These are phyloP conservation scores for Myiagra hebetior DNA, from an alignment of 2,113 vertebrate genomes.

Conservation along the genomic window DNA sequence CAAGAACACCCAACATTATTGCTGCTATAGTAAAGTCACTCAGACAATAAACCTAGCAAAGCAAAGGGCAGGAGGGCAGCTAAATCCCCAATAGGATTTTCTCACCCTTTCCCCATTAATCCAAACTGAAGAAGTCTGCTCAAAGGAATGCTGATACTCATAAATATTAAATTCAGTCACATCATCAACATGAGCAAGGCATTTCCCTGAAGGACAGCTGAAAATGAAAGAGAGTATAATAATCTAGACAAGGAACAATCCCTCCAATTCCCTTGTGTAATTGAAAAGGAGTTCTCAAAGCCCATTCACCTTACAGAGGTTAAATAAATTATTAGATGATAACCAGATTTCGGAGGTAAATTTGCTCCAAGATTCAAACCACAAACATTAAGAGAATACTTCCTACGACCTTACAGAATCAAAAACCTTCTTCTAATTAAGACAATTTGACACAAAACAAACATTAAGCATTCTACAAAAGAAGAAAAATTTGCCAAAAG, in stretches of 20 bases:
- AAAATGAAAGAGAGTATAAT: neutral
- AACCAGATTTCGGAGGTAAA: neutral
- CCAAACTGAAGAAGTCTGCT: neutral
- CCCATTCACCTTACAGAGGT: neutral
- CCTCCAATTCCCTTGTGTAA: neutral
- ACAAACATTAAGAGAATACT: neutral
- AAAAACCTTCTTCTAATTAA: neutral
- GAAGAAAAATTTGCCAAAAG: neutral
- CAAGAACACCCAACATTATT: neutral
- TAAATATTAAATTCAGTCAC: slow-evolving; percentile 49
- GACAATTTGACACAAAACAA: neutral
- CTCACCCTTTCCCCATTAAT: neutral
- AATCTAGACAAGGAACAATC: neutral
- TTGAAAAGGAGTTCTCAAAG: neutral
- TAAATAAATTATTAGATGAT: neutral
- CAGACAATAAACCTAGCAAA: slow-evolving; percentile 11
- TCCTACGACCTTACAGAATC: neutral
- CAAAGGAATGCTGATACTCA: slow-evolving; percentile 29
- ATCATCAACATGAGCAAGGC: neutral
- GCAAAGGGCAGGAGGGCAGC: slow-evolving; percentile 1
- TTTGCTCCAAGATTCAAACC: neutral
- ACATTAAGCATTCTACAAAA: neutral
- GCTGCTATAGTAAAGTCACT: neutral
- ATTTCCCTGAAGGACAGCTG: slow-evolving; percentile 26
- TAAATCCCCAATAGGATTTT: neutral